These are phyloP conservation scores for Synanthedon andrenaeformis DNA, from an alignment of 2,888 invertebrate genomes.

Conservation along the genomic window DNA sequence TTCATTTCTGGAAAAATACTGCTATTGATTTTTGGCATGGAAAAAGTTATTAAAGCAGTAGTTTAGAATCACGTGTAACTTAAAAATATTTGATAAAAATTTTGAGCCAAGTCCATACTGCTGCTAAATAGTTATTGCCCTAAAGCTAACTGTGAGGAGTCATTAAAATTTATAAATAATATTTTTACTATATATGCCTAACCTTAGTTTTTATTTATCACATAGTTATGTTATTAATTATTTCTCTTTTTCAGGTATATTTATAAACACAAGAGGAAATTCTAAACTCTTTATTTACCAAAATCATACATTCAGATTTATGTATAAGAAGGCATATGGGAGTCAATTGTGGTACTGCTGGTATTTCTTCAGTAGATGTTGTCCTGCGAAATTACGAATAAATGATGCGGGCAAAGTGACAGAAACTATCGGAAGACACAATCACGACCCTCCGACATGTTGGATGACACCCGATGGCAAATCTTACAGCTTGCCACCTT, in stretches of 20 bases:
- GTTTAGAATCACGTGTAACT: not conserved
- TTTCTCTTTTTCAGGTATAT: slow-evolving; percentile 50
- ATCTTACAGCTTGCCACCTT: slow-evolving; percentile 51
- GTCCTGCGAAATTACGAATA: slow-evolving; percentile 57
- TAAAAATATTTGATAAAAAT: too few species aligned
- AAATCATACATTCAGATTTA: slow-evolving; percentile 63
- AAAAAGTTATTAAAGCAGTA: not conserved
- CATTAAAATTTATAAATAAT: not conserved
- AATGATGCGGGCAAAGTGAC: slow-evolving; percentile 59
- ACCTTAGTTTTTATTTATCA: slow-evolving; percentile 10
- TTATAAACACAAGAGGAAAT: slow-evolving; percentile 63
- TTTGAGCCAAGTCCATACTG: too few species aligned
- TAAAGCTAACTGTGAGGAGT: not conserved
- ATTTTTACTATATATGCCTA: slow-evolving; percentile 30
- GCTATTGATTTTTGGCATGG: not conserved
- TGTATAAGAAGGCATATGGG: slow-evolving; percentile 66
- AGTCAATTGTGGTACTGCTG: slow-evolving; percentile 65
- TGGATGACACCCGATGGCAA: slow-evolving; percentile 67
- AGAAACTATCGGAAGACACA: slow-evolving; percentile 57
- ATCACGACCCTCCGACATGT: slow-evolving; percentile 61
- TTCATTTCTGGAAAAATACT: too few species aligned
- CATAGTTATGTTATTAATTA: not conserved
- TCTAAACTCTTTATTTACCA: slow-evolving; percentile 63
- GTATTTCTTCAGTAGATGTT: slow-evolving; percentile 64
- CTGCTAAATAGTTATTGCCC: too few species aligned